phyloP scores from a whole-genome alignment of 2,888 invertebrate species.

The Dascillus cervinus region DNA sequence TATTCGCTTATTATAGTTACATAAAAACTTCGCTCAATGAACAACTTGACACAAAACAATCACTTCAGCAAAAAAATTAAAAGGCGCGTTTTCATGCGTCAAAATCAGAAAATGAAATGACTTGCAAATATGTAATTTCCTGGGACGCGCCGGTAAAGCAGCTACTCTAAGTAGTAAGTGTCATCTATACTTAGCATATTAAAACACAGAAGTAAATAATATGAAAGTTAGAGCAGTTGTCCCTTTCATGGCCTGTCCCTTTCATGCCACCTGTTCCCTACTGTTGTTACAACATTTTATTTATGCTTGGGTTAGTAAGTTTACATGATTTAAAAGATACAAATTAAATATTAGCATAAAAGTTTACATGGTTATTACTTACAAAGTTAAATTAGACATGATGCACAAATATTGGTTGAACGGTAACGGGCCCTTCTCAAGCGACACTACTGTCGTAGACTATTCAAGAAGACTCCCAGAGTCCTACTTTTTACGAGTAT shows the following conservation, averaged over 20 bases:
- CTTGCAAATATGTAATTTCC: conserved; percentile 3
- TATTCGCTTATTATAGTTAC: conserved; percentile 2
- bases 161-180: conserved; percentile 2
- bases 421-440: no score
- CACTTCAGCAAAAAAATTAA: conserved; percentile 1
- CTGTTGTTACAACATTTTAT: no score
- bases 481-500: no score
- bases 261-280: no score
- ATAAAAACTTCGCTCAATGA: conserved; percentile 1
- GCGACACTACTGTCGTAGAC: no score
- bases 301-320: no score
- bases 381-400: no score
- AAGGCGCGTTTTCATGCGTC: conserved; percentile 3
- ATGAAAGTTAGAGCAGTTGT: conserved; percentile 2
- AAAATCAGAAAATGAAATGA: conserved; percentile 2
- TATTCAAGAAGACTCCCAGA: no score
- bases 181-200: conserved; percentile 1
- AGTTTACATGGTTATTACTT: no score
- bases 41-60: conserved; percentile 1
- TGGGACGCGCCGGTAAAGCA: conserved; percentile 2
- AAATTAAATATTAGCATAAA: no score
- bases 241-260: conserved; percentile 2
- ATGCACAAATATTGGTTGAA: no score
- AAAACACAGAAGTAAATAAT: conserved; percentile 3
- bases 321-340: no score